phyloP scores from a whole-genome alignment of 92 coral and sea anemone species.

The Parazoanthus darwini region DNA sequence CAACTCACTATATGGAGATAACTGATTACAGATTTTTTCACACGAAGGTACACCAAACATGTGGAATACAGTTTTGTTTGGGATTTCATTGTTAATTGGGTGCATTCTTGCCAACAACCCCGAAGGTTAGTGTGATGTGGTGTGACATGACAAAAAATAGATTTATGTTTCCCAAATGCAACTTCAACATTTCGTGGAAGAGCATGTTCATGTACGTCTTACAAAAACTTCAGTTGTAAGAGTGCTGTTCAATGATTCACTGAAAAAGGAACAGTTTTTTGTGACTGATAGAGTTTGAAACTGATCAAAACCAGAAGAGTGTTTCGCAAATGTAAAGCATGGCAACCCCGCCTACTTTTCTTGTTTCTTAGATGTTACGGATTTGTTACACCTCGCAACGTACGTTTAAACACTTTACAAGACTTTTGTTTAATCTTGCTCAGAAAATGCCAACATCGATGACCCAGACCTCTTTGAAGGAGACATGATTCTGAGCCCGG shows the following conservation, averaged over 20 bases:
- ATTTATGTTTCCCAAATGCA: neutral
- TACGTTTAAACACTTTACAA: too few relatives aligned
- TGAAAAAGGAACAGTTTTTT: too few relatives aligned
- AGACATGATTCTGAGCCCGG: constrained; percentile 71
- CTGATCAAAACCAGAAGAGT: neutral
- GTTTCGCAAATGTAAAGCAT: too few relatives aligned
- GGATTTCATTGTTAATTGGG: neutral
- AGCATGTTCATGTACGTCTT: neutral
- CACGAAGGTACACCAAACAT: neutral
- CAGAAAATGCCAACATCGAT: constrained; percentile 29
- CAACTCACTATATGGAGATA: neutral
- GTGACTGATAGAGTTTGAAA: too few relatives aligned
- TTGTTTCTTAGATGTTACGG: too few relatives aligned
- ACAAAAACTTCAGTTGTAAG: neutral
- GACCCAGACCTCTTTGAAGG: constrained; percentile 76
- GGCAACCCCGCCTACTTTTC: neutral
- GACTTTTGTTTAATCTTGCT: too few relatives aligned
- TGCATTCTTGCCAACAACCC: neutral
- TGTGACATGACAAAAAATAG: neutral
- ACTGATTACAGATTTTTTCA: neutral
- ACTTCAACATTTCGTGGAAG: neutral
- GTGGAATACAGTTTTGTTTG: neutral
- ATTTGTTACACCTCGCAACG: neutral
- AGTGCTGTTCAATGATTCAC: neutral
- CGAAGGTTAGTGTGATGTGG: constrained; percentile 1